Conservation (phyloP, 2,888 invertebrate species). For the Amorpha juglandis region DNA sequence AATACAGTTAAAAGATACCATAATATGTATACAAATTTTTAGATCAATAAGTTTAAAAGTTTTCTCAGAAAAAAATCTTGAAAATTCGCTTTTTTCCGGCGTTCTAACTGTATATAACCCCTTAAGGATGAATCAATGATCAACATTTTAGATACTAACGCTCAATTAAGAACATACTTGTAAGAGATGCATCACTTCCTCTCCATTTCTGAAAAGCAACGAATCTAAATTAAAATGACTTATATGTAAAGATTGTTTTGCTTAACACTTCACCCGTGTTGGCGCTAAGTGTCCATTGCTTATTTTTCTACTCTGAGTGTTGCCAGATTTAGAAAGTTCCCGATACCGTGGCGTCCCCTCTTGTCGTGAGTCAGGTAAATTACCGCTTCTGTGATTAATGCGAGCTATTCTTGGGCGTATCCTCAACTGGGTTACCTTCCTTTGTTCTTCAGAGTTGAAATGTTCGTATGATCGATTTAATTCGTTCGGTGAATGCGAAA, state of each 20-base stretch:
- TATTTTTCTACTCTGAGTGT: slow-evolving; percentile 66
- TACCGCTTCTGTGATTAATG: slow-evolving; percentile 79
- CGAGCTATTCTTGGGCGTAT: slow-evolving; percentile 72
- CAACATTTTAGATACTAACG: too few relatives aligned
- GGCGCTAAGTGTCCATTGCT: slow-evolving; percentile 42
- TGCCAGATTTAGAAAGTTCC: slow-evolving; percentile 75
- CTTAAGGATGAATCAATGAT: too few relatives aligned
- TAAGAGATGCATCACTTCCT: too few relatives aligned
- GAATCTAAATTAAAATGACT: neutral
- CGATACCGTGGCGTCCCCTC: slow-evolving; percentile 72
- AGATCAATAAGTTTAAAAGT: too few relatives aligned
- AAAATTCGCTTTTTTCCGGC: too few relatives aligned
- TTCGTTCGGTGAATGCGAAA: slow-evolving; percentile 8
- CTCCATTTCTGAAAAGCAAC: too few relatives aligned
- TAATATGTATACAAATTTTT: too few relatives aligned
- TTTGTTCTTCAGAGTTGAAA: slow-evolving; percentile 60
- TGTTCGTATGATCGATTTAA: slow-evolving; percentile 30
- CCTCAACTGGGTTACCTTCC: slow-evolving; percentile 58
- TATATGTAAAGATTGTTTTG: slow-evolving; percentile 33
- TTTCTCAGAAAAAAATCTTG: too few relatives aligned
- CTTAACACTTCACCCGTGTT: slow-evolving; percentile 47
- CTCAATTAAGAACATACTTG: too few relatives aligned
- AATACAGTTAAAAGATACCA: too few relatives aligned
- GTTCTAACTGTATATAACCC: too few relatives aligned
- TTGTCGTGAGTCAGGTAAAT: slow-evolving; percentile 81